Percentiles rank a stretch among this genome's conserved stretches.
phyloP scores from a whole-genome alignment of 2,888 invertebrate genomes.

The Heliconius erato region DNA sequence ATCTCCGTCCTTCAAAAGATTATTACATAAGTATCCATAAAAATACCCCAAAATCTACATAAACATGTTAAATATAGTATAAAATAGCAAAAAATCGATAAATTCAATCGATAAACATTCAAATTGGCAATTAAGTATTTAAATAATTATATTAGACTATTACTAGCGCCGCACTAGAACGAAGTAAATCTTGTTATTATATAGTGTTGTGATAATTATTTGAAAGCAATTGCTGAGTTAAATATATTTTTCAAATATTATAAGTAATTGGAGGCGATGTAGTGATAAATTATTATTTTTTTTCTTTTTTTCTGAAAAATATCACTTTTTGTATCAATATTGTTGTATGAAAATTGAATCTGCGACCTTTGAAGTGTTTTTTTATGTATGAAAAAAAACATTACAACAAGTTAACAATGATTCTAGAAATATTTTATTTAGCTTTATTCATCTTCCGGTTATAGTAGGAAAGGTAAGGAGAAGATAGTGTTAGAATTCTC shows the following conservation, averaged over 20 bases:
- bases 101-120: background rate
- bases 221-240: background rate
- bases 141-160: background rate
- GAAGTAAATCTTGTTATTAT: conserved; percentile 17
- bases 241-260: background rate
- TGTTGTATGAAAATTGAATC: background rate
- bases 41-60: background rate
- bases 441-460: too few species aligned
- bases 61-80: background rate
- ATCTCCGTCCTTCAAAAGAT: background rate
- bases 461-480: too few species aligned
- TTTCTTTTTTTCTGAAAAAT: background rate
- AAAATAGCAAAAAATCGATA: background rate
- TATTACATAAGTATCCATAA: background rate
- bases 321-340: background rate
- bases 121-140: conserved; percentile 13
- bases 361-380: too few species aligned
- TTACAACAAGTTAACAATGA: too few species aligned
- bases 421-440: too few species aligned
- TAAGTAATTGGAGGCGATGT: too few species aligned
- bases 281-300: too few species aligned
- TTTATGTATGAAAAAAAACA: too few species aligned
- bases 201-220: background rate
- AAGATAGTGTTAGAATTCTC: too few species aligned
- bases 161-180: conserved; percentile 9